phyloP scores from a whole-genome alignment of 2,113 vertebrate genomes.

The Laticauda colubrina region DNA sequence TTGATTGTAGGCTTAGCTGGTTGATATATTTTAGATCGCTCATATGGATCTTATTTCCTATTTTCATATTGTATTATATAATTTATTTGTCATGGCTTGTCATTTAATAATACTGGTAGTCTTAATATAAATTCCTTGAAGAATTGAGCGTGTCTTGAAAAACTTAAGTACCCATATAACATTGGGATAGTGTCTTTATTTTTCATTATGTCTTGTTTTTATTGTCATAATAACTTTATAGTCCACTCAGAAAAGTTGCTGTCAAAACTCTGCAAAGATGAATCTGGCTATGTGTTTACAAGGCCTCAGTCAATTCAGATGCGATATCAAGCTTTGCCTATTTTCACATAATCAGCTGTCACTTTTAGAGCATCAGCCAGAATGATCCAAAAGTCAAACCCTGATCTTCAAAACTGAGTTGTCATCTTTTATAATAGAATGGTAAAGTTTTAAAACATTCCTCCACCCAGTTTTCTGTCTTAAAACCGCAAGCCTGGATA shows the following conservation, averaged over 20 bases:
- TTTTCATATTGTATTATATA: neutral
- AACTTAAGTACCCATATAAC: neutral
- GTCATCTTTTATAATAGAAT: neutral
- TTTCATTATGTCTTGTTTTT: neutral
- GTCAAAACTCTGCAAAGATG: neutral
- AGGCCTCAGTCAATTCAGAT: neutral
- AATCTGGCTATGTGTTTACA: neutral
- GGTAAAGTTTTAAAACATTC: neutral
- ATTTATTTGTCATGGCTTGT: neutral
- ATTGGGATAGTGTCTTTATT: neutral
- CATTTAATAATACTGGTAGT: neutral
- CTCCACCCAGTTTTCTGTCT: neutral
- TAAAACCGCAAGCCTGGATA: neutral
- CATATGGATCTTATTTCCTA: neutral
- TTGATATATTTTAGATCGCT: neutral
- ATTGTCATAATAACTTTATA: neutral
- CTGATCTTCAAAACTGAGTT: neutral
- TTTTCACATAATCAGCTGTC: neutral
- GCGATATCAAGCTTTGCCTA: neutral
- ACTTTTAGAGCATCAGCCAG: neutral
- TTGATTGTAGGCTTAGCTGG: neutral
- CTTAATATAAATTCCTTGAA: neutral
- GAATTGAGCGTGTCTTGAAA: neutral
- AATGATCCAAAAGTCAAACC: neutral
- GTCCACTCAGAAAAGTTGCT: neutral